These are phyloP conservation scores for Chalcosyrphus nemorum DNA, from an alignment of 2,888 invertebrate genomes.

Conservation along the genomic window DNA sequence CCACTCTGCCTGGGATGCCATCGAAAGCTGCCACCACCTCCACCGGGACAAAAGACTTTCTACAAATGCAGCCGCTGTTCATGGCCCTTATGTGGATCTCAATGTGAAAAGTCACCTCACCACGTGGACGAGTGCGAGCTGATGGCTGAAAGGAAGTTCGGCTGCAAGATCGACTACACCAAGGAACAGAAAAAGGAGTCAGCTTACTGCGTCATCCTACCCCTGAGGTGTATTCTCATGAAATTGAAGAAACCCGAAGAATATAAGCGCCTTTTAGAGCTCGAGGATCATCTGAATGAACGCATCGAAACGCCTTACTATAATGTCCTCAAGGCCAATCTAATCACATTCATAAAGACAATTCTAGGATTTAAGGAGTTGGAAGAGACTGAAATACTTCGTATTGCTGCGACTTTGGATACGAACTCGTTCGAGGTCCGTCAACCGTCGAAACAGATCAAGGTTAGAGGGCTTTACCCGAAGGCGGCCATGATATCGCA, in stretches of 20 bases:
- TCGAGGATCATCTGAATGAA: constrained; percentile 84
- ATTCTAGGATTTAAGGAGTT: constrained; percentile 83
- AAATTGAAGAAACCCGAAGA: constrained; percentile 83
- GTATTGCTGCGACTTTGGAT: constrained; percentile 87
- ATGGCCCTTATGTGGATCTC: constrained; percentile 87
- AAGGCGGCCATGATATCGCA: constrained; percentile 88
- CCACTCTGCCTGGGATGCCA: constrained; percentile 87
- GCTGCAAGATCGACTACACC: constrained; percentile 83
- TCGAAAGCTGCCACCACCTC: constrained; percentile 79
- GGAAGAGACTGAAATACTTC: constrained; percentile 84
- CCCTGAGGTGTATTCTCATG: constrained; percentile 86
- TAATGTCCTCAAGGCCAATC: constrained; percentile 84
- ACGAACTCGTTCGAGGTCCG: constrained; percentile 88
- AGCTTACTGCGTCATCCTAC: constrained; percentile 86
- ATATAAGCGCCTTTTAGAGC: constrained; percentile 76
- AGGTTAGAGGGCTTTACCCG: constrained; percentile 86
- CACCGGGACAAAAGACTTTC: constrained; percentile 81
- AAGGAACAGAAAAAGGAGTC: constrained; percentile 83
- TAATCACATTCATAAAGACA: constrained; percentile 85
- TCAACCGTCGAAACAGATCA: constrained; percentile 80
- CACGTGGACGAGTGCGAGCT: constrained; percentile 86
- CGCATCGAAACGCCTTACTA: constrained; percentile 85
- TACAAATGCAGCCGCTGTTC: constrained; percentile 85
- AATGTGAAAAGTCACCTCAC: constrained; percentile 84
- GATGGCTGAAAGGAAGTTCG: constrained; percentile 84